These are phyloP conservation scores for Platycheirus albimanus DNA, from an alignment of 2,888 invertebrate species.

Conservation along the genomic window DNA sequence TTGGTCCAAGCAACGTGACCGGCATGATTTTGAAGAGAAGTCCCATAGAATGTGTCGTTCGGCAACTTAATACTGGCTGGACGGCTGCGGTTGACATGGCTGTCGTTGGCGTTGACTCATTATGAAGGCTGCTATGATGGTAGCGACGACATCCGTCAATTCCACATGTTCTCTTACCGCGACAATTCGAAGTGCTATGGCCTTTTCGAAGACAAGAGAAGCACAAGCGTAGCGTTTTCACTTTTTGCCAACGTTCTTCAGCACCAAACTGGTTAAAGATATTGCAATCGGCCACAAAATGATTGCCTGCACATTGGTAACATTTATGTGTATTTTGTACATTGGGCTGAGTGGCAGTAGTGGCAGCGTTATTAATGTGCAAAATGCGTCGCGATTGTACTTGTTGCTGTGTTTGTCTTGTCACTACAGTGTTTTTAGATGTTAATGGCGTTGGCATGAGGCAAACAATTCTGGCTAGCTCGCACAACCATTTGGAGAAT, in stretches of 20 bases:
- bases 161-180: too few species aligned
- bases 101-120: not conserved
- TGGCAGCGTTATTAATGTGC: not conserved
- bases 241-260: too few species aligned
- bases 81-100: not conserved
- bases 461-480: conserved; percentile 26
- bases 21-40: conserved; percentile 42
- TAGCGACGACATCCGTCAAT: conserved; percentile 12
- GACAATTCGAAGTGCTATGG: too few species aligned
- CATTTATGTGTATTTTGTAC: too few species aligned
- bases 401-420: not conserved
- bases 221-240: too few species aligned
- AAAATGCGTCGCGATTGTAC: not conserved
- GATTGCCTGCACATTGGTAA: not conserved
- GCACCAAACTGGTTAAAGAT: too few species aligned
- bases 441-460: not conserved
- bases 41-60: not conserved
- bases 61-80: conserved; percentile 9
- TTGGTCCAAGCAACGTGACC: conserved; percentile 38
- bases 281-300: not conserved
- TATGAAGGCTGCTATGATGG: conserved; percentile 26
- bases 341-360: not conserved
- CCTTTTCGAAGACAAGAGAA: too few species aligned
- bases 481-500: conserved; percentile 30
- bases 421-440: not conserved